Evolutionary conservation across 1,140 invertebrate genomes (phyloP), one percentile per base, ranked within the genome.

Genomic region (Callitettix versicolor): DNA sequence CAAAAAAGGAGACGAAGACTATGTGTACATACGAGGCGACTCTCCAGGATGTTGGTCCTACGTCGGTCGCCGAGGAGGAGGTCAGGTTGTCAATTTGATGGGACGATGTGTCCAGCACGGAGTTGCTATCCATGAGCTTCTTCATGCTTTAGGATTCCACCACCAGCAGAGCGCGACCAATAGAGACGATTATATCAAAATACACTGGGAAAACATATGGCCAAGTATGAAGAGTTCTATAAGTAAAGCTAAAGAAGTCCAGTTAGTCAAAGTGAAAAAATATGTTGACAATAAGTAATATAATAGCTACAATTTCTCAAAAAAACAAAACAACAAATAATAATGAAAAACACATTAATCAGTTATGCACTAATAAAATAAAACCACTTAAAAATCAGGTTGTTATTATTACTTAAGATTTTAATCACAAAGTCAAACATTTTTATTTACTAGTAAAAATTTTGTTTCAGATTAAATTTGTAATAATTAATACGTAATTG

Each of bases 101-200:
- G 73, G 72, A 1, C 71, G 72, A 42, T 82, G 79, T 60, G 68
- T 81, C 1, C 69, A 70, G 14, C 73, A 76, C 21, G 79, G 79
- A 4, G 76, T 78, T 2, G 70, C 81, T 15, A 67, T 80, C 36
- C 82, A 85, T 60, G 81, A 84, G 66, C 66, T 84, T 4, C 70
- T 82, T 61, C 82, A 84, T 60, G 78, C 79, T 0, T 59, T 82
- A 1, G 82, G 82, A n/a, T 82, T 82, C 64, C 76, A 72, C 60
- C 77, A 87, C 62, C 80, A 85, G 60, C 84, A 86, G 62, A 80
- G 78, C 59, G 69, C 79, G 14, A 67, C 71, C 6, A 78, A 86
- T 66, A 68, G 84, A 36, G 83, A 86, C 60, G 65, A 77, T 0
- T 85, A 74, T 62, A 73, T 86, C 7, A 68, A 61, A 1, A 77